Base-by-base conservation (phyloP, 2,797 vertebrate genomes). In the Ispidina picta region DNA sequence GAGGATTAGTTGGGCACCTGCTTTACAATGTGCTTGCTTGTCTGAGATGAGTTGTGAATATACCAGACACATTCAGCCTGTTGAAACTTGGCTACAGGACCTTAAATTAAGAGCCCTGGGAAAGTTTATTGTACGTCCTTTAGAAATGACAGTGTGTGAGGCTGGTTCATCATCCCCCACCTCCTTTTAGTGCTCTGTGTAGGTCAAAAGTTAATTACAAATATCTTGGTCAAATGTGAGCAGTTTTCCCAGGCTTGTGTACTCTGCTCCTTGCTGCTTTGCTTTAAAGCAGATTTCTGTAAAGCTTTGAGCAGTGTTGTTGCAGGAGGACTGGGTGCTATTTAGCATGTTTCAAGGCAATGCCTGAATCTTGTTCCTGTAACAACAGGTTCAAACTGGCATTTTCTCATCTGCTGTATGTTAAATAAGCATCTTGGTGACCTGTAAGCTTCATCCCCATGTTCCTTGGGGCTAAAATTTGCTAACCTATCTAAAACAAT, bases 131-230 rank as follows among this genome's bases (percentile, higher is more conserved):
- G 0, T 46, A 4, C 0, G 8, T 43, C 33, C 46, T 64, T 63
- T 66, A 43, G 43, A 56, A 88, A 25, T 35, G 12, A 22, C 18
- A 28, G 44, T 12, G 19, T 1, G 19, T 1, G 5, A 86, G n/a
- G 56, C 68, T 44, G 25, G 59, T 55, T 75, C 51, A 12, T 65
- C 12, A 6, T 17, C 2, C 22, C 16, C 17, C 22, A 25, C 7
- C 3, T 8, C 13, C 25, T 59, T 56, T 55, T 83, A 46, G 37
- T 5, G 21, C 59, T 55, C 31, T 51, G 5, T 1, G 1, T 46
- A 62, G 58, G 73, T 89, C 62, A 77, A 28, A 85, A 90, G 62
- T 74, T 85, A 82, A 75, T 90, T 60, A 31, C 9, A 15, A 21
- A 28, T 52, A 14, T 28, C 22, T 46, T 39, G 37, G 25, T 44